phyloP scores from a whole-genome alignment of 2,113 vertebrate species.

The Pelmatolapia mariae region DNA sequence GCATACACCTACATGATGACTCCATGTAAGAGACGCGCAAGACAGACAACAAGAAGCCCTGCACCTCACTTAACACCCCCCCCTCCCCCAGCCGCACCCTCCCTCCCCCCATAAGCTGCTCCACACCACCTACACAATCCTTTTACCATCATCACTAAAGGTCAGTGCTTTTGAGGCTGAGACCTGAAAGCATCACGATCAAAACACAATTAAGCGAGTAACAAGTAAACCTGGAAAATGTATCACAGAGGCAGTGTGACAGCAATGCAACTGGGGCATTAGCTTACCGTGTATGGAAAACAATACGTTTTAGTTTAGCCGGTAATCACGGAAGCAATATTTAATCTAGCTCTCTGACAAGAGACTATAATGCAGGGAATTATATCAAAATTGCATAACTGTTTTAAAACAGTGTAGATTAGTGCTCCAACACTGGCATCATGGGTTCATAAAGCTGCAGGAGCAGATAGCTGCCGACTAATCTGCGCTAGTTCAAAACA shows the following conservation, averaged over 20 bases:
- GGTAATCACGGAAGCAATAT: neutral
- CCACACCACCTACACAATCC: slow-evolving; percentile 40
- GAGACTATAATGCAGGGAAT: neutral
- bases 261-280: neutral
- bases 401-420: neutral
- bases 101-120: neutral
- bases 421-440: neutral
- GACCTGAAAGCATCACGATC: neutral
- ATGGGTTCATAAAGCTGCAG: neutral
- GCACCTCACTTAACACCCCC: neutral
- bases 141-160: slow-evolving; percentile 35
- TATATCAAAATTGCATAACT: neutral
- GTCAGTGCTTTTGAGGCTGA: slow-evolving; percentile 15
- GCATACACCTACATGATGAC: neutral
- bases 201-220: neutral
- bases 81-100: neutral
- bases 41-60: neutral
- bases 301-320: neutral
- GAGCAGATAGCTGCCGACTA: neutral
- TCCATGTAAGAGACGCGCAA: neutral
- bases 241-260: neutral
- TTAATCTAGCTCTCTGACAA: neutral
- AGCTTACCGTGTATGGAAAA: neutral
- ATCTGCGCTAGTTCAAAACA: neutral
- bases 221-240: neutral